Conservation (phyloP, 2,888 invertebrate genomes). For the Caenorhabditis becei region DNA sequence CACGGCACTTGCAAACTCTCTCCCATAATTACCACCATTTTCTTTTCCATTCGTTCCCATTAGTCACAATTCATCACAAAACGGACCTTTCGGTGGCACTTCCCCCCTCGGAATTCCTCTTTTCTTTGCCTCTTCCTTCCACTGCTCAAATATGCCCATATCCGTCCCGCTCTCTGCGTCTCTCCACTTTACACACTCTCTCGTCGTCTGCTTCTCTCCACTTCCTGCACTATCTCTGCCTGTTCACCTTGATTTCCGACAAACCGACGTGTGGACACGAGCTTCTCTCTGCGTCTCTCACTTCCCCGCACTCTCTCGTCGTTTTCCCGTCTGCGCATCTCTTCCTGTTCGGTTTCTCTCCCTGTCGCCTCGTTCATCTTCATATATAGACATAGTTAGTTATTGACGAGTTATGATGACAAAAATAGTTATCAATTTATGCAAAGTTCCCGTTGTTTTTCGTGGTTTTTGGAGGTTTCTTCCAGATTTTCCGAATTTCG, state of each 20-base stretch:
- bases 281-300: conserved; percentile 29
- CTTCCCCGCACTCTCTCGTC: conserved; percentile 12
- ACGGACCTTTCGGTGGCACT: neutral
- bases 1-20: no score
- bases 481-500: neutral
- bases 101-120: neutral
- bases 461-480: neutral
- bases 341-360: conserved; percentile 17
- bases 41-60: neutral
- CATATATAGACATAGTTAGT: conserved; percentile 44
- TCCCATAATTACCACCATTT: neutral
- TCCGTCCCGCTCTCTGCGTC: conserved; percentile 18
- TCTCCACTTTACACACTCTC: conserved; percentile 19
- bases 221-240: conserved; percentile 27
- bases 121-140: neutral
- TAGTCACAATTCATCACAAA: neutral
- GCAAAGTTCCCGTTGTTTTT: conserved; percentile 13
- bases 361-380: conserved; percentile 25
- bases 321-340: conserved; percentile 28
- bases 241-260: conserved; percentile 55
- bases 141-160: conserved; percentile 23
- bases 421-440: neutral
- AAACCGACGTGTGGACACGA: neutral
- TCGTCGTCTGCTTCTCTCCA: conserved; percentile 37
- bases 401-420: conserved; percentile 28